phyloP scores from a whole-genome alignment of 2,797 vertebrate genomes.

The Leptodactylus fallax region DNA sequence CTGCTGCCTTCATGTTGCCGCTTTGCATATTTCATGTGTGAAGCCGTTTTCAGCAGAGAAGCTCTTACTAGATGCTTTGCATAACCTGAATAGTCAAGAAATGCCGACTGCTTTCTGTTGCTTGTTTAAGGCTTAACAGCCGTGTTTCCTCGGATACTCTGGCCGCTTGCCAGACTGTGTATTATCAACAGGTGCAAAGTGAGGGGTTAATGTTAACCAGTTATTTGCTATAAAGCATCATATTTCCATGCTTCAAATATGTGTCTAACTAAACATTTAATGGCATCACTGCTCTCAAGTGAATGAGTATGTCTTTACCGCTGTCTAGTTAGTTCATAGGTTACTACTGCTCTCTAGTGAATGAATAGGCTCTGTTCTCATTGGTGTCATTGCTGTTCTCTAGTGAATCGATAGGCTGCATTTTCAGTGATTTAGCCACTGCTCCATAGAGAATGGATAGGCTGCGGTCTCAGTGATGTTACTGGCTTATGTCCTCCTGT shows the following conservation, averaged over 20 bases:
- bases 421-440: not conserved
- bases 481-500: not conserved
- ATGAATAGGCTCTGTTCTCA: not conserved
- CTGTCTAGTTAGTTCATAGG: no score
- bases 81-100: slow-evolving; percentile 37
- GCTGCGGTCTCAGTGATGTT: not conserved
- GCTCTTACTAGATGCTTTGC: slow-evolving; percentile 60
- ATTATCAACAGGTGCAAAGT: not conserved
- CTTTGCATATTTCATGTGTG: slow-evolving; percentile 61
- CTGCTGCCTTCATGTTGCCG: slow-evolving; percentile 6
- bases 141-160: not conserved
- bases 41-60: slow-evolving; percentile 55
- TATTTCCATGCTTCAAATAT: no score
- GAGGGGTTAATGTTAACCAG: not conserved
- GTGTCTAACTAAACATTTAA: no score
- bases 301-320: no score
- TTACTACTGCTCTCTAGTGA: not conserved
- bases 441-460: not conserved
- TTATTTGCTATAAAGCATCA: not conserved
- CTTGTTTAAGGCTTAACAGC: slow-evolving; percentile 16
- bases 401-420: not conserved
- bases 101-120: slow-evolving; percentile 5
- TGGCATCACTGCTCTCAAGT: not conserved
- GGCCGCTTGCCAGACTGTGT: not conserved
- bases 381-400: not conserved